Evolutionary conservation across 92 coral and sea anemone genomes (phyloP).

Genomic region (Metridium senile): DNA sequence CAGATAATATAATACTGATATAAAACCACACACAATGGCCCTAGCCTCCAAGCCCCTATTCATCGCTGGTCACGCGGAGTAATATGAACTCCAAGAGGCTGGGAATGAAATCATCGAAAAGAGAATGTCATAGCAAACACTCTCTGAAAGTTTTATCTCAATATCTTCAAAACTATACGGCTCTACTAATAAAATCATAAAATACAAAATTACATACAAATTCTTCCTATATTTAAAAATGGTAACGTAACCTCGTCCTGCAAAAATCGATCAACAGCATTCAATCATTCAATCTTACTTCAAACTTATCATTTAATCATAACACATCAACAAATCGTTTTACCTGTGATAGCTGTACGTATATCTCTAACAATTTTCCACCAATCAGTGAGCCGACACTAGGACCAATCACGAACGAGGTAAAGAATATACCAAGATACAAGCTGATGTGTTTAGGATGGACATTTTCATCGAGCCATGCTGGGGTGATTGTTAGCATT

Average conservation of each 20-base stretch:
- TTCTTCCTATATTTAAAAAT: too few relatives aligned
- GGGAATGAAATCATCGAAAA: background rate
- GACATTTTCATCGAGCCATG: conserved; percentile 50
- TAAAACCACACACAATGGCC: conserved; percentile 64
- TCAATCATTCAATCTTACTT: background rate
- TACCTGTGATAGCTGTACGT: conserved; percentile 32
- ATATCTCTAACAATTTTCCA: conserved; percentile 34
- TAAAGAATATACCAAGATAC: conserved; percentile 31
- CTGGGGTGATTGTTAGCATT: conserved; percentile 31
- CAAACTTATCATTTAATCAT: too few relatives aligned
- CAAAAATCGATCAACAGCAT: background rate
- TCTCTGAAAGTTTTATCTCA: too few relatives aligned
- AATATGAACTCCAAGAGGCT: conserved; percentile 81
- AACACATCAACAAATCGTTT: background rate
- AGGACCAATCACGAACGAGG: conserved; percentile 35
- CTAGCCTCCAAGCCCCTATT: conserved; percentile 99
- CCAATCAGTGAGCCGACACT: conserved; percentile 40
- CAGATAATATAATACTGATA: conserved; percentile 50
- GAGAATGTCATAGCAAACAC: too few relatives aligned
- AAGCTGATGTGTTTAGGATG: conserved; percentile 22
- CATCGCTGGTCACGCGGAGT: conserved; percentile 80
- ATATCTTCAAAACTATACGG: too few relatives aligned
- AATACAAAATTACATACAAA: too few relatives aligned
- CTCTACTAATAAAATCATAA: too few relatives aligned
- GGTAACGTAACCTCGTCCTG: too few relatives aligned